Conservation (phyloP, 2,888 invertebrate genomes). For the Eupithecia vulgata region DNA sequence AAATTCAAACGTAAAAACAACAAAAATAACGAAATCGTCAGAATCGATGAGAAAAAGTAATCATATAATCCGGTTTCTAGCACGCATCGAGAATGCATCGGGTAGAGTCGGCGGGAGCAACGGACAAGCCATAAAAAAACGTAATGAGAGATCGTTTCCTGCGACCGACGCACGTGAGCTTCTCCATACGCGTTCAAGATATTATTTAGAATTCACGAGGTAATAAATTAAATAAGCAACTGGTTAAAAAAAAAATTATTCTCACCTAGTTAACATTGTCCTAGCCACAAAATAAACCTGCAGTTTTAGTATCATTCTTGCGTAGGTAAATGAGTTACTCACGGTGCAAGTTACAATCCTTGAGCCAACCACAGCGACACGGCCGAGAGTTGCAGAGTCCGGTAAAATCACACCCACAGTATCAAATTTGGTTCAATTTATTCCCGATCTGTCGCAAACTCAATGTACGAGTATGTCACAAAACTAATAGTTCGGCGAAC, state of each 20-base stretch:
- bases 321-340: conserved; percentile 2
- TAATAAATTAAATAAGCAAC: not conserved
- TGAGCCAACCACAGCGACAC: conserved; percentile 17
- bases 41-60: conserved; percentile 52
- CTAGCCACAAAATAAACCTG: not conserved
- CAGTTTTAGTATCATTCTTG: not conserved
- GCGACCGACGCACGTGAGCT: conserved; percentile 60
- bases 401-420: no score
- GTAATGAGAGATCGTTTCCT: conserved; percentile 83
- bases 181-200: conserved; percentile 43
- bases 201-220: conserved; percentile 14
- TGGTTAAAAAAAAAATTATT: not conserved
- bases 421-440: not conserved
- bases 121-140: conserved; percentile 79
- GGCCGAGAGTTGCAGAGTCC: not conserved
- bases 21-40: conserved; percentile 44
- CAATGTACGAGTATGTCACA: no score
- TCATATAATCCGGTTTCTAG: conserved; percentile 50
- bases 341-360: conserved; percentile 18
- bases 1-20: conserved; percentile 22
- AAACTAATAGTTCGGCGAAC: no score
- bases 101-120: conserved; percentile 66
- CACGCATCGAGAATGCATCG: conserved; percentile 54
- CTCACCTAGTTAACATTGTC: not conserved
- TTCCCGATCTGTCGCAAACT: not conserved